phyloP scores from a whole-genome alignment of 2,888 invertebrate species.

The Sericinus montela region DNA sequence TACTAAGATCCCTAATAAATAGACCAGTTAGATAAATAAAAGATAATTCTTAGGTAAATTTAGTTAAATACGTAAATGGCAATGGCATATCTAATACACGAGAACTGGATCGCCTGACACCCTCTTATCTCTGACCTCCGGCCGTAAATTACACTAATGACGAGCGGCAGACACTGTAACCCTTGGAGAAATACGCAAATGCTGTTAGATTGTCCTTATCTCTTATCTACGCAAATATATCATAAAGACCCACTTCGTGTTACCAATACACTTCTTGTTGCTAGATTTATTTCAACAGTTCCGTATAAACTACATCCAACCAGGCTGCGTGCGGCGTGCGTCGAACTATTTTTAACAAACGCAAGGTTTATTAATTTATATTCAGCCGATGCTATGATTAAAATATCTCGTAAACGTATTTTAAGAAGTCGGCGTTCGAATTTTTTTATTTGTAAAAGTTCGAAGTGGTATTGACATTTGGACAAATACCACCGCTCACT shows the following conservation, averaged over 20 bases:
- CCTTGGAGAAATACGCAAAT: slow-evolving; percentile 47
- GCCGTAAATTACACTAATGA: slow-evolving; percentile 40
- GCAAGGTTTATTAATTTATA: too few relatives aligned
- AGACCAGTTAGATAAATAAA: too few relatives aligned
- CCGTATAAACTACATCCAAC: too few relatives aligned
- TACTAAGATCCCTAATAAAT: too few relatives aligned
- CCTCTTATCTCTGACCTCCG: slow-evolving; percentile 50
- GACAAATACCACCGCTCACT: slow-evolving; percentile 36
- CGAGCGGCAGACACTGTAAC: slow-evolving; percentile 35
- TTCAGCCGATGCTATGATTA: neutral
- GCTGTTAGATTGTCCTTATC: slow-evolving; percentile 38
- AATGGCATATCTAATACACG: slow-evolving; percentile 26
- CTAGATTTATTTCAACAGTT: neutral
- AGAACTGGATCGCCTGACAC: slow-evolving; percentile 38
- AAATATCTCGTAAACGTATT: neutral
- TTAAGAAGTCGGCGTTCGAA: slow-evolving; percentile 26
- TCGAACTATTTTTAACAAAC: too few relatives aligned
- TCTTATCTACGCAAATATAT: slow-evolving; percentile 46
- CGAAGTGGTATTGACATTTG: slow-evolving; percentile 37
- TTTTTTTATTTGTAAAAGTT: slow-evolving; percentile 24
- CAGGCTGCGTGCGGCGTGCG: too few relatives aligned
- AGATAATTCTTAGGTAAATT: too few relatives aligned
- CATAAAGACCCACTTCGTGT: slow-evolving; percentile 44
- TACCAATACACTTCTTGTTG: slow-evolving; percentile 36
- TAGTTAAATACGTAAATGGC: slow-evolving; percentile 10